Conservation (phyloP, 2,797 vertebrate species). For the Babyrousa celebensis region DNA sequence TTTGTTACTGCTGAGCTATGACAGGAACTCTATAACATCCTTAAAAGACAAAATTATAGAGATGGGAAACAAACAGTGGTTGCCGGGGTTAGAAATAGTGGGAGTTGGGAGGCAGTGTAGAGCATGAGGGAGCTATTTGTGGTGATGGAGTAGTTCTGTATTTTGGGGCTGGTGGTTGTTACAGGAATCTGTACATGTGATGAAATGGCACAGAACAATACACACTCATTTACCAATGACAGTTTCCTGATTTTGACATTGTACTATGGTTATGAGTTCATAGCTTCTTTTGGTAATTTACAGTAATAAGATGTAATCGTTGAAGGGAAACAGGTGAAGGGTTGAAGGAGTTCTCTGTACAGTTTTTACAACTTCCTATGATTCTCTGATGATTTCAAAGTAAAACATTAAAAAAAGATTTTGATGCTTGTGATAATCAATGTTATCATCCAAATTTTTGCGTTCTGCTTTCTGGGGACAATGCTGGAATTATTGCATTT, state of each 20-base stretch:
- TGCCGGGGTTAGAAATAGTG: neutral
- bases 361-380: constrained; percentile 43
- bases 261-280: neutral
- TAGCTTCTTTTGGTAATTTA: neutral
- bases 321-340: neutral
- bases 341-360: neutral
- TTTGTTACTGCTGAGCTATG: too few relatives aligned
- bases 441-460: constrained; percentile 13
- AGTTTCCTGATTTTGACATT: constrained; percentile 42
- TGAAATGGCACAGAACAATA: neutral
- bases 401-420: neutral
- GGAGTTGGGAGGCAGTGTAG: neutral
- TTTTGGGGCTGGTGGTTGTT: constrained; percentile 44
- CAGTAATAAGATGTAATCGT: neutral
- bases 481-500: neutral
- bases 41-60: constrained; percentile 53
- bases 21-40: neutral
- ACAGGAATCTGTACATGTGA: neutral
- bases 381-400: constrained; percentile 62
- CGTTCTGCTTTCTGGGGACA: neutral
- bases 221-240: neutral
- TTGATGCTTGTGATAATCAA: constrained; percentile 25
- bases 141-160: neutral
- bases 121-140: neutral
- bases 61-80: neutral